phyloP scores from a whole-genome alignment of 2,113 vertebrate species.

The Chroicocephalus ridibundus region DNA sequence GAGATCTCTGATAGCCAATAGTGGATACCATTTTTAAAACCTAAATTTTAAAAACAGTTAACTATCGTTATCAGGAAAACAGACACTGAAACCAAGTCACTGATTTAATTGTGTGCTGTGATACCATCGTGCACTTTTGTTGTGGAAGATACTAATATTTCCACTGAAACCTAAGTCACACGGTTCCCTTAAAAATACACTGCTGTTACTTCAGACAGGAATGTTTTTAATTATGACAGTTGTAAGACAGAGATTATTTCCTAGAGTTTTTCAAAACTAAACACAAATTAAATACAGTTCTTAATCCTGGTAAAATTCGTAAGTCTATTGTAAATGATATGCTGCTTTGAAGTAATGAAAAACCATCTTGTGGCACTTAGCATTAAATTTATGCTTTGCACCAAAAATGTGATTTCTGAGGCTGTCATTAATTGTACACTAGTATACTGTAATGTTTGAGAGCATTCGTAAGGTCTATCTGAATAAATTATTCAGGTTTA shows the following conservation, averaged over 20 bases:
- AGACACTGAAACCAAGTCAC: background rate
- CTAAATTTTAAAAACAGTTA: background rate
- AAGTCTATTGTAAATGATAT: background rate
- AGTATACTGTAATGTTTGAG: background rate
- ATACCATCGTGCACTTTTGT: background rate
- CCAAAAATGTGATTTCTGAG: background rate
- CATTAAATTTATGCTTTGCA: background rate
- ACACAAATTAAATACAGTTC: background rate
- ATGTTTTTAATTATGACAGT: background rate
- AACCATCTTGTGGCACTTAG: background rate
- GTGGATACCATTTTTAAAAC: background rate
- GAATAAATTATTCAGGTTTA: slow-evolving; percentile 10
- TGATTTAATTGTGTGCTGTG: background rate
- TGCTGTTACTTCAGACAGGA: background rate
- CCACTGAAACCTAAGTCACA: background rate
- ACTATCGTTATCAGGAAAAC: background rate
- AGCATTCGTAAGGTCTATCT: background rate
- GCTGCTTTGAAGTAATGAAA: background rate
- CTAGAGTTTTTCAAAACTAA: background rate
- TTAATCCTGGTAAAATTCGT: background rate
- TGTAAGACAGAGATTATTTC: background rate
- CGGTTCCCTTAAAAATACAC: background rate
- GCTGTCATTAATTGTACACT: background rate
- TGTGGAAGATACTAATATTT: background rate
- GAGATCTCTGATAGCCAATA: background rate